Base-by-base conservation (phyloP, 2,113 vertebrate genomes). In the Saguinus midas region DNA sequence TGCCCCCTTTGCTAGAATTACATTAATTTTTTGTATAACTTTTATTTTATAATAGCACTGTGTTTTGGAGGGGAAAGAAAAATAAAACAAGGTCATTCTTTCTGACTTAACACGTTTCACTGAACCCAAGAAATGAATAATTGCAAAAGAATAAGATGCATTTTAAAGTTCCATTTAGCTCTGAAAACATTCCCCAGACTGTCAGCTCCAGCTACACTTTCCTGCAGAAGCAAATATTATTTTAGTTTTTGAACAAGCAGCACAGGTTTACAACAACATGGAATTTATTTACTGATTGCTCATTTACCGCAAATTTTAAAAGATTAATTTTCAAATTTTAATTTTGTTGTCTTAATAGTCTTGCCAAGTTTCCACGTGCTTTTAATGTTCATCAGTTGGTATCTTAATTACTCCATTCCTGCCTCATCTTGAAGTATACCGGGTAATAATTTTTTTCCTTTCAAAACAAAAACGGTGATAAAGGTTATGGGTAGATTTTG, bases 311-410 rank as follows among this genome's bases (percentile, higher is more conserved):
- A 35, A 94, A 85, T 96, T 96, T 1, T 37, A 58, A 95, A 96
- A 92, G 66, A 96, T 96, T 96, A 94, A 95, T 98, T 98, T 97
- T 97, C 91, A 95, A 96, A 96, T 91, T 92, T 85, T 95, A 94
- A 92, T 96, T 98, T 95, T 92, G 45, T 87, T 95, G 21, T 88
- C 76, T 32, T 87, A 66, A 93, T 96, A 55, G 12, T 96, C 68
- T 96, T 79, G 48, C 93, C 52, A 1, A 96, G 17, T 96, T 96
- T 97, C 92, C 92, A 94, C 94, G n/a, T 97, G 94, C 79, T 96
- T 98, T 98, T 96, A 87, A 79, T 95, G 76, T 48, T 75, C 1
- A 0, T 95, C 89, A 95, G 75, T 89, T 86, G 87, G 81, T 84
- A 68, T 87, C 95, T 97, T 91, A 92, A 43, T 97, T 97, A 93